Conservation (phyloP, 2,797 vertebrate species). For the Gadopsis bispinosus region DNA sequence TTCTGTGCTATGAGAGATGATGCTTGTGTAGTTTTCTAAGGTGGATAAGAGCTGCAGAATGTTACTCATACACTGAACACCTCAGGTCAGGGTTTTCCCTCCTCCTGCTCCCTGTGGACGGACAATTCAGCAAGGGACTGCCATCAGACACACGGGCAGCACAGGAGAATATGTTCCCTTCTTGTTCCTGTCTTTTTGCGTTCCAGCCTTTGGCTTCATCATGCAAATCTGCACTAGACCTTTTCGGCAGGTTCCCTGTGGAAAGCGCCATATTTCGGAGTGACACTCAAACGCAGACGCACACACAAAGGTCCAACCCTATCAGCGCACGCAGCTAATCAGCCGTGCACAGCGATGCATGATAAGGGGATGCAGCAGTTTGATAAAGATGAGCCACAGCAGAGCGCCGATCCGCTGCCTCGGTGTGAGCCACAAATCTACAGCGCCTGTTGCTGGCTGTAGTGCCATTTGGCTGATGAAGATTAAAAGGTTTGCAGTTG, state of each 20-base stretch:
- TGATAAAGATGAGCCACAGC: conserved; percentile 48
- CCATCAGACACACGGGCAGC: conserved; percentile 15
- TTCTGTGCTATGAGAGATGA: conserved; percentile 28
- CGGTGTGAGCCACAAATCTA: conserved; percentile 57
- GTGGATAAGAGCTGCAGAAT: conserved; percentile 39
- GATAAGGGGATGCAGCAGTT: conserved; percentile 57
- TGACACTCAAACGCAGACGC: conserved; percentile 30
- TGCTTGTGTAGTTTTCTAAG: conserved; percentile 26
- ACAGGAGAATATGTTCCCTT: conserved; percentile 34
- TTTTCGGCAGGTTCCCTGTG: conserved; percentile 45
- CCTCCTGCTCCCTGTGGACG: conserved; percentile 34
- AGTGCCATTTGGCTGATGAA: conserved; percentile 57
- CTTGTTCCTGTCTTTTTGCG: conserved; percentile 48
- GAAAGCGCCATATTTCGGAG: conserved; percentile 38
- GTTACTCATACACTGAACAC: conserved; percentile 29
- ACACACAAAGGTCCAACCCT: conserved; percentile 12
- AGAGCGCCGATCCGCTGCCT: conserved; percentile 23
- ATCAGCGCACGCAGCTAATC: conserved; percentile 46
- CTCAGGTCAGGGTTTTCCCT: conserved; percentile 50
- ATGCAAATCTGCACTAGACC: conserved; percentile 43
- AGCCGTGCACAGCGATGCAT: conserved; percentile 25
- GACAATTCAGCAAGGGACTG: conserved; percentile 31
- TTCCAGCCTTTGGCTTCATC: conserved; percentile 21
- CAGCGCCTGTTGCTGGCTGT: conserved; percentile 41
- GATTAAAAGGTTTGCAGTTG: conserved; percentile 46